A percentile compares a stretch with the other conserved stretches of the same genome.
These are phyloP conservation scores for Python bivittatus DNA, from an alignment of 2,113 vertebrate genomes.

Conservation along the genomic window DNA sequence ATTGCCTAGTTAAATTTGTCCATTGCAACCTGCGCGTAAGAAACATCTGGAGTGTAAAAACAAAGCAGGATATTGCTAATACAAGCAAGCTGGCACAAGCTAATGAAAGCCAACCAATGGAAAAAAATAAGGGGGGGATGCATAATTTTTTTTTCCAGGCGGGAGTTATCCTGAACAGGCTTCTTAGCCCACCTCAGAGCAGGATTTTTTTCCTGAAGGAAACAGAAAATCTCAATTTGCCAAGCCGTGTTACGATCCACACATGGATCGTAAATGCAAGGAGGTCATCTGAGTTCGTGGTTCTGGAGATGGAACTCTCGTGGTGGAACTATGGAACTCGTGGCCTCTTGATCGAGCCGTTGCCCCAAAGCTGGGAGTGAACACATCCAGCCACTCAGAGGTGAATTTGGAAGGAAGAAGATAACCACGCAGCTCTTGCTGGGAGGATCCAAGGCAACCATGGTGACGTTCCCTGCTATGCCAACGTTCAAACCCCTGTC, in stretches of 20 bases:
- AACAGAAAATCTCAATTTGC: background rate
- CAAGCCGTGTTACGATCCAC: too few species aligned
- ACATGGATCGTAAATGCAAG: background rate
- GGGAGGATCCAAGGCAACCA: background rate
- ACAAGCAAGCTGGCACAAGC: background rate
- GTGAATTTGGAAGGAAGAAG: background rate
- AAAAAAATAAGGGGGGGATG: background rate
- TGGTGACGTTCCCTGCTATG: background rate
- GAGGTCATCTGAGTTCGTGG: background rate
- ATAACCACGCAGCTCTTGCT: background rate
- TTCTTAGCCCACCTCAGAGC: accelerated
- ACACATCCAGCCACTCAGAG: background rate
- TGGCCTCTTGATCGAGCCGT: background rate
- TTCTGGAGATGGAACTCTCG: background rate
- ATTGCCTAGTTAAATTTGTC: background rate
- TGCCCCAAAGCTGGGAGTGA: background rate
- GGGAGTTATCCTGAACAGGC: background rate
- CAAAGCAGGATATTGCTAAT: background rate
- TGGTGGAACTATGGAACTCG: background rate
- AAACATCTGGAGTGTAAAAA: background rate
- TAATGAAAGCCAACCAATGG: background rate
- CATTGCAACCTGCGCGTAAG: background rate
- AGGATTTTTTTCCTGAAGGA: background rate
- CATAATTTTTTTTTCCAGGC: background rate
- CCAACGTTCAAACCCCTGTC: background rate